Evolutionary conservation across 2,113 vertebrate genomes (phyloP), one percentile per base, ranked within the genome.

Genomic region (Erythrolamprus reginae): DNA sequence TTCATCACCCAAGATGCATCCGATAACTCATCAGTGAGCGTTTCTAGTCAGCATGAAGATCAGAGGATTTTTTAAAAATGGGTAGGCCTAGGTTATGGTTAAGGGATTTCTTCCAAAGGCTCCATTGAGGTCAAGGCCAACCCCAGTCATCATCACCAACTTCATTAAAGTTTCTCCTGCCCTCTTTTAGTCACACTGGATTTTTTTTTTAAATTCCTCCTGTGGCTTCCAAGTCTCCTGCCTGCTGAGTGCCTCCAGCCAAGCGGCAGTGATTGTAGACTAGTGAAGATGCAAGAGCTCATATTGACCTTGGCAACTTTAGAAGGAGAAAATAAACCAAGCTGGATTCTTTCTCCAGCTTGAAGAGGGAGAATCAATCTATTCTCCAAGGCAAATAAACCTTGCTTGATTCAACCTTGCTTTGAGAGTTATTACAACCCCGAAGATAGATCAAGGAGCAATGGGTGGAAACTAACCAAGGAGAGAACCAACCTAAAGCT

Each of bases 251-350:
- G 92, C 94, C 94, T 86, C 15, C 84, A 94, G 95, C 93, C 2
- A 84, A 28, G 48, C 82, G 89, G 92, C 94, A 90, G 89, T 94
- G 92, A 90, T 77, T 61, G 70, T 92, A 50, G 19, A 82, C 51
- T n/a, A 86, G 85, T 92, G 70, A 82, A 91, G 93, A 52, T 89
- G 55, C 0, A 1, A 55, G 77, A 0, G 53, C 87, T n/a, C n/a
- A n/a, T n/a, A 89, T 92, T 94, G 83, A 92, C 93, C 94, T 94
- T 92, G 92, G 23, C 90, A 38, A 42, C 15, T 19, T 1, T 6
- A 82, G 61, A 65, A n/a, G 61, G 61, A 21, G 33, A 33, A 28
- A 33, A n/a, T n/a, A n/a, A n/a, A 7, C 23, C 70, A 50, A 4
- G 42, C 23, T 58, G 47, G 23, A 58, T 83, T 50, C 51, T 8